phyloP scores from a whole-genome alignment of 2,888 invertebrate species.

The Malacosoma neustria region DNA sequence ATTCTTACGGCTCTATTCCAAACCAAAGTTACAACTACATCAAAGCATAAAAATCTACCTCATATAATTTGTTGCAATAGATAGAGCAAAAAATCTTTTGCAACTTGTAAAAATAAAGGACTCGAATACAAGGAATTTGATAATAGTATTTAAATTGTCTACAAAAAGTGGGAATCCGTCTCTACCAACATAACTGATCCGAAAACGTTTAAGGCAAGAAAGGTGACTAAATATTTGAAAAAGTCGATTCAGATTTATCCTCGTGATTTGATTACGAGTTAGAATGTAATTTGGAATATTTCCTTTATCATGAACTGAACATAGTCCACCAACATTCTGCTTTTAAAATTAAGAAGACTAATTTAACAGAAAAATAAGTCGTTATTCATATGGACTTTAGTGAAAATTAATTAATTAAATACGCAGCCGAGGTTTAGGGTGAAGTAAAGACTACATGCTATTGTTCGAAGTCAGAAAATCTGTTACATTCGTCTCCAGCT shows the following conservation, averaged over 20 bases:
- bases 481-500: background rate
- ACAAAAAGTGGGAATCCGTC: conserved; percentile 1
- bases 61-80: too few relatives aligned
- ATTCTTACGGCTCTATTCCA: too few relatives aligned
- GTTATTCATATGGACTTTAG: too few relatives aligned
- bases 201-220: conserved; percentile 1
- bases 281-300: conserved; percentile 1
- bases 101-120: conserved; percentile 6
- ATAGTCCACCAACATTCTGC: conserved; percentile 1
- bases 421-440: too few relatives aligned
- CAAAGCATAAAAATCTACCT: too few relatives aligned
- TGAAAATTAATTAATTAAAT: too few relatives aligned
- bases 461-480: background rate
- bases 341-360: background rate
- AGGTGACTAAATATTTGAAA: conserved; percentile 1
- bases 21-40: too few relatives aligned
- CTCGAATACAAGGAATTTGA: conserved; percentile 6
- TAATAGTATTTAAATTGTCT: conserved; percentile 5
- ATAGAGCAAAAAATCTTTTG: conserved; percentile 2
- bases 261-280: background rate
- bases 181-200: background rate
- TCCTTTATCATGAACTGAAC: background rate
- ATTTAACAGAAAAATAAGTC: background rate
- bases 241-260: conserved; percentile 1
- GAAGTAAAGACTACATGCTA: conserved; percentile 1